Base-by-base conservation (phyloP, 2,888 invertebrate genomes). In the Xestia xanthographa region DNA sequence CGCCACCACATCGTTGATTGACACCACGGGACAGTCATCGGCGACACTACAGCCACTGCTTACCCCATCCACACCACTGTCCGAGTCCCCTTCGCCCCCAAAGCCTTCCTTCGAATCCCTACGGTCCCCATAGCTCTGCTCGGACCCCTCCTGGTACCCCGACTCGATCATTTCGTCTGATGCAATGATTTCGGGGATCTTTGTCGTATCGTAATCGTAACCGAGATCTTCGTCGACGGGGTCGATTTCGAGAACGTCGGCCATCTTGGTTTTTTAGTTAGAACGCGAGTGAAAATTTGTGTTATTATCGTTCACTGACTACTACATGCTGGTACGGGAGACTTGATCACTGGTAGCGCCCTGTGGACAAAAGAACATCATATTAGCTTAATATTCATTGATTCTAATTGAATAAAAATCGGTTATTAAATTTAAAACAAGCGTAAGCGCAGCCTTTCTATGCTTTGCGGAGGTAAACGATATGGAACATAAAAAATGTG, bases 31-130 rank as follows among this genome's bases (percentile, higher is more conserved):
- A 89, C 97, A 97, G 90, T 97, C 96, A 77, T 97, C 97, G 60
- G 95, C 97, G 58, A 97, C 94, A 88, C 97, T 97, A 87, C 97
- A 97, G 14, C 97, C 97, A 86, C 96, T 96, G 92, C 97, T 97
- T 75, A 97, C 96, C 72, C 97, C 97, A 75, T 97, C 97, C 88
- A 97, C 97, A 66, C 97, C 97, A 85, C 96, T 95, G 87, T 97
- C 97, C 66, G 95, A 95, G 84, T 96, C 96, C 22, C 95, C 95
- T 75, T 96, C 96, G 26, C 95, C 95, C 6, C 95, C 94, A 76
- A 95, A 95, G 2, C 95, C 95, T 83, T 95, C 96, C 88, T 96
- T 96, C 6, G 95, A 95, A 82, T 96, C 96, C 83, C 96, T 90
- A 83, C 96, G 88, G 41, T 96, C 96, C 75, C 96, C 96, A 75